Evolutionary conservation across 2,797 vertebrate species (phyloP), one percentile per base, ranked within the genome.

Genomic region (Coregonus suidteri): DNA sequence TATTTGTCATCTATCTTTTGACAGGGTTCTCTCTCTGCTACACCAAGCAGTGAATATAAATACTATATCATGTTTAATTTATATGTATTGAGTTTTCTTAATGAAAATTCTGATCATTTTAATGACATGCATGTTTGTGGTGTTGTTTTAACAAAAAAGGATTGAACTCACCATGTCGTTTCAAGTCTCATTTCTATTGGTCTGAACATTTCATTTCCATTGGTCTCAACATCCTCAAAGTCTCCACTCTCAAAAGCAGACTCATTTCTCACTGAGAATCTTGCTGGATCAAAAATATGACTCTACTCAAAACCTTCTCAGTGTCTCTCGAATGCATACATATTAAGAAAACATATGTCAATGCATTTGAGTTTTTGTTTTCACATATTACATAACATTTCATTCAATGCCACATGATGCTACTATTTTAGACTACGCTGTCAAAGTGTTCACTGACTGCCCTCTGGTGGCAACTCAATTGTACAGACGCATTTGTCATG

Each of bases 241-340:
- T 91, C 72, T 0, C 83, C 88, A 59, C 72, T 84, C 56, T 92
- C 89, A 77, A 84, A 79, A 37, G 80, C 75, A 0, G 6, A 20
- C 11, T 82, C 73, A 7, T 77, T 59, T 9, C 1, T 35, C 54
- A 75, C 9, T 31, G 56, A 5, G 20, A 51, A 77, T 69, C 5
- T 82, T 6, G 6, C 88, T 91, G n/a, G 34, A 79, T 37, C 2
- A 66, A 71, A 72, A 79, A 37, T 4, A n/a, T n/a, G 14, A 74
- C 34, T 6, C 4, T 6, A 34, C 15, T 31, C 20, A 66, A 20
- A 25, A n/a, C n/a, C 18, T 15, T 62, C 11, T 62, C n/a, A 20
- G 59, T 62, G 20, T 62, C n/a, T 20, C n/a, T 20, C 6, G n/a
- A 25, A 67, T 30, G 65, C 9, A 31, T 15, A 67, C 65, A 67